Conservation (phyloP, 2,888 invertebrate species). For the Ptilodon capucinus region DNA sequence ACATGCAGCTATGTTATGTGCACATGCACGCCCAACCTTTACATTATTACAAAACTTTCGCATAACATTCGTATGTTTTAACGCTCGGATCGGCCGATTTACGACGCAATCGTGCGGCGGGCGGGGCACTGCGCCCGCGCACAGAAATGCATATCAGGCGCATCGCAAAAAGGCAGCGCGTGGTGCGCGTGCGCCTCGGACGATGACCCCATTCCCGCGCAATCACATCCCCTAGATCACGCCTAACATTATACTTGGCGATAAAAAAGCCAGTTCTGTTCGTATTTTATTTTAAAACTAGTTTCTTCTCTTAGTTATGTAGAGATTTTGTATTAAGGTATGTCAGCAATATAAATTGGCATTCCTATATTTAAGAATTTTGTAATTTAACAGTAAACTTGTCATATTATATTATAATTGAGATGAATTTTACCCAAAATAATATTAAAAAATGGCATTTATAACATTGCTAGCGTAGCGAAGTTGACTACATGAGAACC, state of each 20-base stretch:
- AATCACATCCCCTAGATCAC: constrained; percentile 34
- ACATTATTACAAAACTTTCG: constrained; percentile 2
- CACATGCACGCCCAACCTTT: background rate
- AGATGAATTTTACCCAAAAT: background rate
- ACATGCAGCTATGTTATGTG: background rate
- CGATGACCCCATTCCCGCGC: constrained; percentile 25
- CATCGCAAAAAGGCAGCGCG: constrained; percentile 28
- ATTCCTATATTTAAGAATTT: background rate
- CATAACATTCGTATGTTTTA: constrained; percentile 1
- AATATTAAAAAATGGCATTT: background rate
- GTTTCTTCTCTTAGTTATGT: background rate
- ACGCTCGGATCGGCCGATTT: constrained; percentile 5
- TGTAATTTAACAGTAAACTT: background rate
- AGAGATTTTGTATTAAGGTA: too few species aligned
- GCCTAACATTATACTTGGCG: constrained; percentile 8
- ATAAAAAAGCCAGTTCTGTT: constrained; percentile 16
- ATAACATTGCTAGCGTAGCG: too few species aligned
- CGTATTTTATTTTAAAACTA: constrained; percentile 7
- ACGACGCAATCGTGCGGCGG: constrained; percentile 14
- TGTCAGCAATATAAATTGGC: background rate
- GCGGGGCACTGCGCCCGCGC: constrained; percentile 3
- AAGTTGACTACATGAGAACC: too few species aligned
- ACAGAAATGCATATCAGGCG: constrained; percentile 15
- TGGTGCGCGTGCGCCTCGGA: constrained; percentile 26
- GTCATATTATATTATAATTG: background rate